Evolutionary conservation across 2,113 vertebrate genomes (phyloP), one percentile per base, ranked within the genome.

Genomic region (Zosterops japonicus): DNA sequence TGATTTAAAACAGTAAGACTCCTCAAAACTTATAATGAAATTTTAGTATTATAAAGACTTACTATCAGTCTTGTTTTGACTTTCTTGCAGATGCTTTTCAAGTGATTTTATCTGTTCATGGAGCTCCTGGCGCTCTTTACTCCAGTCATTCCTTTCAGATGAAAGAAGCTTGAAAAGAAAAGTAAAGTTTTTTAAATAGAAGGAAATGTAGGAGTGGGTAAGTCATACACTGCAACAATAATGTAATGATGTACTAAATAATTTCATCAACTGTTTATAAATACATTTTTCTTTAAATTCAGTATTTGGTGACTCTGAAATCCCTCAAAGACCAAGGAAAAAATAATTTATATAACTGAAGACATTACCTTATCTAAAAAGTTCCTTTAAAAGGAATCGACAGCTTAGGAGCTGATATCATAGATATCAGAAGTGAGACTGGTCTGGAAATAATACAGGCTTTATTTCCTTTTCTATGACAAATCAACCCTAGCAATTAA

Each of bases 81-180:
- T 94, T 25, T 99, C 98, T 79, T 96, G 97, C 50, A 98, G 96
- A 55, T 98, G 97, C 88, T 98, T 98, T 83, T 99, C 98, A 83
- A 99, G 95, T 2, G 52, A 72, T 81, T 84, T 95, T 68, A 98
- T 90, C 20, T 97, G 98, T 83, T 98, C 98, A 64, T 98, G 97
- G 24, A 98, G 94, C 35, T 94, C 95, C 31, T 98, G 97, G 71
- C 98, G 98, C 71, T 98, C 97, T 94, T 93, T 97, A 92, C 59
- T 97, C 97, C 98, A 98, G 28, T 96, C 95, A 20, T 89, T 96
- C 95, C 97, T 98, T 97, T 99, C 99, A n/a, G 97, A 96, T 55
- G 97, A 97, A 90, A 99, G 98, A 77, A 98, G 97, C 99, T 99
- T 89, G 76, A 89, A 61, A 82, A 93, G 67, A 86, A 12, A 93